These are phyloP conservation scores for Amblyornis subalaris DNA, from an alignment of 2,113 vertebrate species.

Conservation along the genomic window DNA sequence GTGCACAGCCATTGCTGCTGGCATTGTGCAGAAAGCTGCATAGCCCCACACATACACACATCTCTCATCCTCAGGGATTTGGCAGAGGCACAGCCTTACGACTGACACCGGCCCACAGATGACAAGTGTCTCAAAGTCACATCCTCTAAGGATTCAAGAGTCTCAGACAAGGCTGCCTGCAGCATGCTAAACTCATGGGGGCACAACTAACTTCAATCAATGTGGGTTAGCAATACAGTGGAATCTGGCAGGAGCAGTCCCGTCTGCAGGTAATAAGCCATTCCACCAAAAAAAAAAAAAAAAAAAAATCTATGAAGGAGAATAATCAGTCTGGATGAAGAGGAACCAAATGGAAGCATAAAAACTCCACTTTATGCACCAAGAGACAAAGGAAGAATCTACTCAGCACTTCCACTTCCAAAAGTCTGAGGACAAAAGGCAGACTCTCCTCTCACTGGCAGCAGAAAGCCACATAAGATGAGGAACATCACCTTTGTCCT, in stretches of 20 bases:
- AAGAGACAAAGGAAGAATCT: neutral
- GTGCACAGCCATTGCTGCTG: neutral
- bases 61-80: rapidly evolving
- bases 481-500: neutral
- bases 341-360: neutral
- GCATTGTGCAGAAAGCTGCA: neutral
- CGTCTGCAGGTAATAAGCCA: neutral
- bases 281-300: neutral
- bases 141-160: rapidly evolving
- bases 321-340: neutral
- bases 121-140: neutral
- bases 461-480: neutral
- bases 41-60: rapidly evolving
- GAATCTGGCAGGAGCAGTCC: neutral
- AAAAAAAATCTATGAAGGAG: neutral
- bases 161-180: neutral
- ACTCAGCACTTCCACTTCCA: neutral
- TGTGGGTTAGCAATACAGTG: neutral
- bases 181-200: neutral
- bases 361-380: neutral
- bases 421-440: neutral
- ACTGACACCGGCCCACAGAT: neutral
- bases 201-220: rapidly evolving
- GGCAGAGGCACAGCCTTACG: neutral
- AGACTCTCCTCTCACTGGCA: neutral